Conservation (phyloP, 2,888 invertebrate species). For the Tineola bisselliella region DNA sequence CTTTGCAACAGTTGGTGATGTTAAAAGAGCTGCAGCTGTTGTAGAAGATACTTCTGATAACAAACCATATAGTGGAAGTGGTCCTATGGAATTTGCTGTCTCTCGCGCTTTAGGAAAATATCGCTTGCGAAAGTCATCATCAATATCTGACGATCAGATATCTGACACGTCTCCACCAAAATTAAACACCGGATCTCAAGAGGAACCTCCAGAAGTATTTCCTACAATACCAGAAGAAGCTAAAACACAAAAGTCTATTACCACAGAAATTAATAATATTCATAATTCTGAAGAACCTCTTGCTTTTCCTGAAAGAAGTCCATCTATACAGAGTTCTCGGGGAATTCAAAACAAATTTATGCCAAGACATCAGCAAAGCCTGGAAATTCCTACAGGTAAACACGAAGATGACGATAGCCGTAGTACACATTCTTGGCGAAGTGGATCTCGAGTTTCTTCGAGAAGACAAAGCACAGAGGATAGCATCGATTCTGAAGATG, state of each 20-base stretch:
- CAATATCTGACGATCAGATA: conserved; percentile 75
- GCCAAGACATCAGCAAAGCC: conserved; percentile 78
- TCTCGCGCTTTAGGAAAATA: conserved; percentile 84
- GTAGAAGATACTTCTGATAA: conserved; percentile 70
- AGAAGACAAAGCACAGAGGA: conserved; percentile 91
- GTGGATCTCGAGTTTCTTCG: conserved; percentile 85
- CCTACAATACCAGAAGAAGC: conserved; percentile 34
- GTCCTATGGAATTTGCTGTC: conserved; percentile 86
- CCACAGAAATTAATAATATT: conserved; percentile 49
- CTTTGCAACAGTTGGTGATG: conserved; percentile 80
- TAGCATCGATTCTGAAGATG: conserved; percentile 92
- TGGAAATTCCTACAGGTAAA: conserved; percentile 79
- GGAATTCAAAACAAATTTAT: conserved; percentile 69
- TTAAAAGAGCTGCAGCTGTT: conserved; percentile 69
- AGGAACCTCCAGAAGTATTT: conserved; percentile 32
- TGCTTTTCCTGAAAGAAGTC: conserved; percentile 71
- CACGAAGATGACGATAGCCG: conserved; percentile 85
- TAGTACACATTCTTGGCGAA: conserved; percentile 88
- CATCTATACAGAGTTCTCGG: conserved; percentile 70
- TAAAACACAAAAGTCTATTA: conserved; percentile 35
- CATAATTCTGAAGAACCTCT: conserved; percentile 57
- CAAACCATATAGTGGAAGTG: conserved; percentile 66
- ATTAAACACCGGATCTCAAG: conserved; percentile 32
- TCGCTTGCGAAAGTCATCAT: conserved; percentile 76
- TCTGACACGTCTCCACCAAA: conserved; percentile 58